Conservation (phyloP, 2,113 vertebrate genomes). For the Galbula dea region DNA sequence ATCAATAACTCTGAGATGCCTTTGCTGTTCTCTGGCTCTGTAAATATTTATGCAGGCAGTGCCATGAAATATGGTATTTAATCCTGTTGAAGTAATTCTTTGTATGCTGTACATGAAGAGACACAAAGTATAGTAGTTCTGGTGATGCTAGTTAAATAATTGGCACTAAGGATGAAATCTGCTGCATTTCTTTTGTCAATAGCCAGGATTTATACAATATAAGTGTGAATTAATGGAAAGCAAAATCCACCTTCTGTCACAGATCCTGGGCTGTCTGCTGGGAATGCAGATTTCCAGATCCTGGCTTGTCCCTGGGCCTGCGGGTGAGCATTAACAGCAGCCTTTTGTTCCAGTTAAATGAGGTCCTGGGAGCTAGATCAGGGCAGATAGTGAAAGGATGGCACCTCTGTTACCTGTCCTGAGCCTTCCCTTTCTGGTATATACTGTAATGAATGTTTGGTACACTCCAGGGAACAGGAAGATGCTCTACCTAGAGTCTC, state of each 20-base stretch:
- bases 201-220: background rate
- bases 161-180: background rate
- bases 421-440: background rate
- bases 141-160: background rate
- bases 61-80: constrained; percentile 25
- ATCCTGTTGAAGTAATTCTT: constrained; percentile 24
- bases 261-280: background rate
- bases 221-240: background rate
- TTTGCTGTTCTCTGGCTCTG: constrained; percentile 20
- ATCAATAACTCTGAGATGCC: constrained; percentile 25
- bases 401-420: background rate
- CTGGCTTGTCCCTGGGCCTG: background rate
- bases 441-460: background rate
- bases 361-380: background rate
- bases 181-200: background rate
- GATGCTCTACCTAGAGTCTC: background rate
- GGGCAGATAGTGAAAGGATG: background rate
- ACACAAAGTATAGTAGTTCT: background rate
- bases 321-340: background rate
- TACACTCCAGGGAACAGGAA: background rate
- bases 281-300: background rate
- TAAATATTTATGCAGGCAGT: background rate
- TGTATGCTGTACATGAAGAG: background rate
- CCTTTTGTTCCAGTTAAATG: background rate
- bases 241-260: background rate